Base-by-base conservation (phyloP, 2,888 invertebrate genomes). In the Cephalotes varians region DNA sequence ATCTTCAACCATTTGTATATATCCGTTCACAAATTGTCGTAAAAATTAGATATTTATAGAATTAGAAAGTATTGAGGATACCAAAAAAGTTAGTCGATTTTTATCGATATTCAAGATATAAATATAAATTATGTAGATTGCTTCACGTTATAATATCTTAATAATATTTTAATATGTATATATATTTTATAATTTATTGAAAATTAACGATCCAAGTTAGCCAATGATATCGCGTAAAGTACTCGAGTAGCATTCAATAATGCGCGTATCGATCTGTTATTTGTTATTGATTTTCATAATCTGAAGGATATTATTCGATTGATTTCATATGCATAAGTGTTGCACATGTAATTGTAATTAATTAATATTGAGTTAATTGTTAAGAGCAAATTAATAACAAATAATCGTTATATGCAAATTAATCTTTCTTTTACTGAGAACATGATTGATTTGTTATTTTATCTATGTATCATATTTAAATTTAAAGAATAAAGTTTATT, bases 101-200 rank as follows among this genome's bases (percentile, higher is more conserved):
- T 40, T 1, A 15, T 21, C n/a, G n/a, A 21, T 37, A 60, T 49
- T 34, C 1, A n/a, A 67, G 10, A 25, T 34, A 54, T 25, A 37
- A 37, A 54, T 4, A n/a, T 18, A 31, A 67, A 31, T 47, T 47
- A 49, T n/a, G 47, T 65, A 21, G 21, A 64, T 40, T 65, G 7
- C 2, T 4, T 12, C 2, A 60, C 21, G 21, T 21, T n/a, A n/a
- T n/a, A n/a, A 10, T 12, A 10, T 40, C 40, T n/a, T n/a, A n/a
- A n/a, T 5, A 37, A 62, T 62, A 62, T 34, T 60, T 60, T 60
- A 60, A 34, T 62, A 9, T 3, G 31, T 34, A 6, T 58, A 4
- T 6, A 37, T 37, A 62, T 62, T 60, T 60, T 60, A 37, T n/a
- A n/a, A 34, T 37, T 62, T 40, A 37, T 37, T 62, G 37, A 62